Evolutionary conservation across 2,113 vertebrate species (phyloP), one percentile per base, ranked within the genome.

Genomic region (Anoplopoma fimbria): DNA sequence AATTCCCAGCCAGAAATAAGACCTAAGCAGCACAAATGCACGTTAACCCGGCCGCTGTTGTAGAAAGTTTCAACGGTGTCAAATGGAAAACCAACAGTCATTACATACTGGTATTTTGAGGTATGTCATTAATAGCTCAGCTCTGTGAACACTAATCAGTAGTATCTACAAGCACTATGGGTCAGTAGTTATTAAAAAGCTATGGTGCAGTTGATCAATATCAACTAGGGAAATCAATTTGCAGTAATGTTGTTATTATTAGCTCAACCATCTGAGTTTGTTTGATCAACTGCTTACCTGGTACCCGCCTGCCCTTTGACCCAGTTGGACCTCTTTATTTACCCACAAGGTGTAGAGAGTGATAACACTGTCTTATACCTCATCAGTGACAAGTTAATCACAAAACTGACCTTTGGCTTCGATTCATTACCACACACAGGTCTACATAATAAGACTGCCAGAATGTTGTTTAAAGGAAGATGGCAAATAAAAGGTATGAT

Each of bases 231-330:
- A 69, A 69, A 72, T 19, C 0, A 1, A 40, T 69, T 47, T 69
- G 0, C 12, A 40, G 4, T n/a, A 51, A 60, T 38, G 31, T 42
- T 38, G 31, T 42, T 29, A 65, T 72, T 29, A 53, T 61, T 9
- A 58, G 69, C 33, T 67, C 9, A 29, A 29, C 19, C 10, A 19
- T 40, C 0, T 33, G 13, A 74, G 25, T 7, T 65, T 68, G 7
- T 67, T 49, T 69, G n/a, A 81, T 64, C 77, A 55, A 49, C 29
- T 64, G 13, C 38, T 69, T 74, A 21, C 7, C 57, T 57, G 15
- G 19, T 38, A 84, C 78, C 13, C 51, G 27, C 2, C n/a, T 71
- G 62, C 53, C 73, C 57, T 80, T 76, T 85, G 64, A 75, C 68
- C 42, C 9, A 47, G 61, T 33, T 36, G 5, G 49, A 49, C 25